phyloP scores from a whole-genome alignment of 2,113 vertebrate genomes.

The Mohoua ochrocephala region DNA sequence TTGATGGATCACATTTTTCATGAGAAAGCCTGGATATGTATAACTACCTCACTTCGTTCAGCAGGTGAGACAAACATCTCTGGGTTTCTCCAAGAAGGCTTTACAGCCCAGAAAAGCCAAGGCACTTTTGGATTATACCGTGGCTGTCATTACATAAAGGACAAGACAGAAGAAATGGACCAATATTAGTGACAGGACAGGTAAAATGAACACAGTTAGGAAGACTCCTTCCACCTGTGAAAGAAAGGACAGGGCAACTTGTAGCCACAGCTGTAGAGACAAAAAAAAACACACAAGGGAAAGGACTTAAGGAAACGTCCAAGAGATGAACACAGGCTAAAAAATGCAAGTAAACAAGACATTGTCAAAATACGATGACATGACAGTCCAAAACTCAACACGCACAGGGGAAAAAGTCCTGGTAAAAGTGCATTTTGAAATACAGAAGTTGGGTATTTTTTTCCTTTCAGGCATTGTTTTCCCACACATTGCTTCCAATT shows the following conservation, averaged over 20 bases:
- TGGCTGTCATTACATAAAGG: not conserved
- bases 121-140: not conserved
- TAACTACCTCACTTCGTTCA: not conserved
- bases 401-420: accelerated
- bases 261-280: not conserved
- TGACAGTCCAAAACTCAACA: not conserved
- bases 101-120: not conserved
- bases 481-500: constrained; percentile 61
- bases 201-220: not conserved
- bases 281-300: not conserved
- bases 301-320: not conserved
- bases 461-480: constrained; percentile 57
- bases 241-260: not conserved
- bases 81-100: not conserved
- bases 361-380: not conserved
- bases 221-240: not conserved
- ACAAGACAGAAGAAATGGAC: not conserved
- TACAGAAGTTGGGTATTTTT: not conserved
- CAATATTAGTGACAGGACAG: not conserved
- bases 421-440: not conserved
- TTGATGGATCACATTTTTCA: not conserved
- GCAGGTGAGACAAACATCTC: not conserved
- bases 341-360: not conserved
- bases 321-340: not conserved
- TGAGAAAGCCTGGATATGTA: not conserved